phyloP scores from a whole-genome alignment of 2,113 vertebrate genomes.

The Rhea americana region DNA sequence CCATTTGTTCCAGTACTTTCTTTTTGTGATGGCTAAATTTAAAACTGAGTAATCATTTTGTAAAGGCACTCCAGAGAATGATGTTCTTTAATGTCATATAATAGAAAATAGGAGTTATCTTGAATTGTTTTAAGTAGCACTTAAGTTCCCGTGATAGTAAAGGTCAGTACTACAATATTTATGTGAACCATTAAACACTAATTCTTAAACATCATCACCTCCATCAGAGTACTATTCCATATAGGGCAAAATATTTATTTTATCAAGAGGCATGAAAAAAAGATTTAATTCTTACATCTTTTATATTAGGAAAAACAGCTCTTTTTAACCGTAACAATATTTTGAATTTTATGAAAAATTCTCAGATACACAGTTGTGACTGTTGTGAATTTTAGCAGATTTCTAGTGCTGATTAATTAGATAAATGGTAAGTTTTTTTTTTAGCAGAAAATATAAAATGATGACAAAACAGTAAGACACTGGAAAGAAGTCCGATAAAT shows the following conservation, averaged over 20 bases:
- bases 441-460: neutral
- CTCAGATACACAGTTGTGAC: neutral
- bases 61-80: neutral
- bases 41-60: neutral
- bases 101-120: neutral
- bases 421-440: neutral
- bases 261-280: neutral
- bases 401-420: neutral
- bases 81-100: neutral
- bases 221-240: slow-evolving; percentile 27
- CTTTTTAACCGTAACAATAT: neutral
- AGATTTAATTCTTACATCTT: neutral
- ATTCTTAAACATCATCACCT: slow-evolving; percentile 4
- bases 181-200: slow-evolving; percentile 16
- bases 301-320: neutral
- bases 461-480: neutral
- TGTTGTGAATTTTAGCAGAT: neutral
- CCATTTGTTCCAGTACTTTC: neutral
- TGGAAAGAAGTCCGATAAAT: neutral
- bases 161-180: neutral
- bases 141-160: neutral
- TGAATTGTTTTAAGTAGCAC: neutral
- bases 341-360: slow-evolving; percentile 24
- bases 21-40: neutral
- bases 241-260: slow-evolving; percentile 1